These are phyloP conservation scores for Alexandromys fortis DNA, from an alignment of 2,113 vertebrate genomes.

Conservation along the genomic window DNA sequence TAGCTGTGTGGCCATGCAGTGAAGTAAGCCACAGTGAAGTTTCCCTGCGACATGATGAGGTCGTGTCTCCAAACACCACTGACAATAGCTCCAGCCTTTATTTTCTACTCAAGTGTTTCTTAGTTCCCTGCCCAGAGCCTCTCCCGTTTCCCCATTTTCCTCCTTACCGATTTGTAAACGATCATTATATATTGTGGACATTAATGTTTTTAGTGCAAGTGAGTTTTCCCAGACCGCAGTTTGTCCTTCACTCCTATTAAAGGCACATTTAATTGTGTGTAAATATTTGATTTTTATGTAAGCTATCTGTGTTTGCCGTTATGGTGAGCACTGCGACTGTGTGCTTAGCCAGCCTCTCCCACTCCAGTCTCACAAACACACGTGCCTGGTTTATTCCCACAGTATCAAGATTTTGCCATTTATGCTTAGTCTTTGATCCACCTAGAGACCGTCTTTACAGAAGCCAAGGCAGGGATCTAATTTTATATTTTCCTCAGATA, in stretches of 20 bases:
- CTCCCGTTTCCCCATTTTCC: not conserved
- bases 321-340: not conserved
- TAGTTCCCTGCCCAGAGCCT: not conserved
- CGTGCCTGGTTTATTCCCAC: not conserved
- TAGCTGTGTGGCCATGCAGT: no score
- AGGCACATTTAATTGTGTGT: not conserved
- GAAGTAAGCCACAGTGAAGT: not conserved
- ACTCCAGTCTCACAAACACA: not conserved
- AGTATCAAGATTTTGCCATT: conserved; percentile 30
- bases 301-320: not conserved
- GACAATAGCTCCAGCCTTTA: not conserved
- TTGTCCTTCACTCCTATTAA: not conserved
- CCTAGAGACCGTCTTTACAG: not conserved
- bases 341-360: not conserved
- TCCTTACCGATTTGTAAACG: not conserved
- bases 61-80: not conserved
- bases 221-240: not conserved
- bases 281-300: conserved; percentile 18
- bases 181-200: not conserved
- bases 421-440: not conserved
- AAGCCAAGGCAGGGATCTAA: not conserved
- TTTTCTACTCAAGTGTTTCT: conserved; percentile 18
- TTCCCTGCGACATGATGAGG: not conserved
- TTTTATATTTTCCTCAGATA: not conserved
- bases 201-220: conserved; percentile 30